A percentile compares a stretch with the other conserved stretches of the same genome.
Conservation (phyloP, 1,140 invertebrate genomes). For the Drosophila teissieri region DNA sequence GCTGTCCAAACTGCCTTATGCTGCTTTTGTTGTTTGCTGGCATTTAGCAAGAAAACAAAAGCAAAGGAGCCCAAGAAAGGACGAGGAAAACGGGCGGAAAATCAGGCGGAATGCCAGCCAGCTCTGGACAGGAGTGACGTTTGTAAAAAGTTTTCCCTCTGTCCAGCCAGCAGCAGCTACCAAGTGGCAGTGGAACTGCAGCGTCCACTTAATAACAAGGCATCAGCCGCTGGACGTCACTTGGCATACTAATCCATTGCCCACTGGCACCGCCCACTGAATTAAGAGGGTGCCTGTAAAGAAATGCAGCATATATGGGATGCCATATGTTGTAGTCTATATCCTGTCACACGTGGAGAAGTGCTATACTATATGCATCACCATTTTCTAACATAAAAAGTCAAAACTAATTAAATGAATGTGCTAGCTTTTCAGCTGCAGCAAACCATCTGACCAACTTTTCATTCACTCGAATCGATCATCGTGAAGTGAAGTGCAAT, state of each 20-base stretch:
- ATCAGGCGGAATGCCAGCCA: conserved; percentile 23
- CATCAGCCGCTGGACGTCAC: conserved; percentile 62
- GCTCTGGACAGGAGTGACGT: conserved; percentile 39
- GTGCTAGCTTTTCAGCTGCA: too few species aligned
- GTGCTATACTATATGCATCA: too few species aligned
- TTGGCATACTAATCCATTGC: conserved; percentile 72
- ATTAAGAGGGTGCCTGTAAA: conserved; percentile 47
- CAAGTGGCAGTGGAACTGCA: conserved; percentile 35
- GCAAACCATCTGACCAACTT: not conserved
- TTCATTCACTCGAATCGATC: too few species aligned
- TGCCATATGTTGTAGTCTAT: conserved; percentile 8
- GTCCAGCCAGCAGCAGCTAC: conserved; percentile 18
- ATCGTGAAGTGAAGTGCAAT: not conserved
- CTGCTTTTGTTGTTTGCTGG: conserved; percentile 81
- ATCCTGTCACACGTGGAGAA: conserved; percentile 2
- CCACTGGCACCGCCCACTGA: conserved; percentile 31
- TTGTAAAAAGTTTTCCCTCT: conserved; percentile 74
- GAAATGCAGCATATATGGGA: not conserved
- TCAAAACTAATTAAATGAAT: too few species aligned
- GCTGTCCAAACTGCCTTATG: conserved; percentile 81
- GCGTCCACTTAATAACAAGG: conserved; percentile 70
- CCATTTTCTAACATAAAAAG: too few species aligned
- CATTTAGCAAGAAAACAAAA: conserved; percentile 71
- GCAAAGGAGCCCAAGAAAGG: conserved; percentile 15
- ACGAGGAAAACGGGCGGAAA: conserved; percentile 13